phyloP scores from a whole-genome alignment of 2,888 invertebrate species.

The Troilus luridus region DNA sequence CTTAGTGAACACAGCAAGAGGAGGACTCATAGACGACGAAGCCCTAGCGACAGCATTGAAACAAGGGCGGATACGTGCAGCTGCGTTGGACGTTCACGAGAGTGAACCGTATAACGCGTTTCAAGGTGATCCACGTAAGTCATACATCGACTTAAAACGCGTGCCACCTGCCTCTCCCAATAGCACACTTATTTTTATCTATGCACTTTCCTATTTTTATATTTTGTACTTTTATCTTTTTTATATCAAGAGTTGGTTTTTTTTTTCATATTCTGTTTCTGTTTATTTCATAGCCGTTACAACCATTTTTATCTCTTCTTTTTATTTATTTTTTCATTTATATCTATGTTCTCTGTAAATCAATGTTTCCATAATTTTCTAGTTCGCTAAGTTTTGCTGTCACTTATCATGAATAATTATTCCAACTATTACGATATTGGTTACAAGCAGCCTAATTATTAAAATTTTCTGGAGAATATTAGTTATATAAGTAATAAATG shows the following conservation, averaged over 20 bases:
- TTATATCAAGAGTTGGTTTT: background rate
- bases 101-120: conserved; percentile 98
- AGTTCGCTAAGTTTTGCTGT: background rate
- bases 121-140: conserved; percentile 74
- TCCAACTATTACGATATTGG: background rate
- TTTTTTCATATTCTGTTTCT: conserved; percentile 37
- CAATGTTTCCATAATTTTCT: background rate
- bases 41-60: conserved; percentile 96
- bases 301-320: background rate
- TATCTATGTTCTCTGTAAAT: background rate
- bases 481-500: background rate
- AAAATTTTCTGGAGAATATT: background rate
- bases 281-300: conserved; percentile 28
- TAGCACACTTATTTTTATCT: conserved; percentile 44
- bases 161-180: conserved; percentile 51
- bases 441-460: background rate
- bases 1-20: conserved; percentile 98
- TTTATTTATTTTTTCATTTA: background rate
- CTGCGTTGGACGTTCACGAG: conserved; percentile 98
- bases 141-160: conserved; percentile 16
- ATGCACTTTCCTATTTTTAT: conserved; percentile 44
- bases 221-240: conserved; percentile 10
- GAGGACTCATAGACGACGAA: conserved; percentile 97
- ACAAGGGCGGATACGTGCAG: conserved; percentile 97
- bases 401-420: no score